These are phyloP conservation scores for Platyura marginata DNA, from an alignment of 1,140 invertebrate genomes.

Conservation along the genomic window DNA sequence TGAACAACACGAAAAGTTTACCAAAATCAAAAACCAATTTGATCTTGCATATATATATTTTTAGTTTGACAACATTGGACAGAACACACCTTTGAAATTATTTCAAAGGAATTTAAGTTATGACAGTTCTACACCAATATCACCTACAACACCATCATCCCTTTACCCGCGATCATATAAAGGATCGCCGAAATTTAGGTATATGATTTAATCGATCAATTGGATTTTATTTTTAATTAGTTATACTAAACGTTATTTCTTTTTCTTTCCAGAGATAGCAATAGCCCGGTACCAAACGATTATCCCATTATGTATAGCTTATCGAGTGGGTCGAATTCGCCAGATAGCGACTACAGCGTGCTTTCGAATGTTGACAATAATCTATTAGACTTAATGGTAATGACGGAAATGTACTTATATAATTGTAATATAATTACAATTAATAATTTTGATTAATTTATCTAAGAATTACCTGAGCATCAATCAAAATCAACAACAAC, in stretches of 20 bases:
- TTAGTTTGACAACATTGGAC: constrained; percentile 26
- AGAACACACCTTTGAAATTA: constrained; percentile 25
- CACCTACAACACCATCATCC: constrained; percentile 31
- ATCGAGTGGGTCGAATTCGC: constrained; percentile 35
- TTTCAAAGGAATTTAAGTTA: constrained; percentile 27
- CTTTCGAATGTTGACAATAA: constrained; percentile 36
- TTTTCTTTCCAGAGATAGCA: constrained; percentile 25
- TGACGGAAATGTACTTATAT: no score
- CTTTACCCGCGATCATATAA: constrained; percentile 26
- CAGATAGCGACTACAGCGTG: constrained; percentile 36
- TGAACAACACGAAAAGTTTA: no score
- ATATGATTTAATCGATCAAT: no score
- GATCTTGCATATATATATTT: no score
- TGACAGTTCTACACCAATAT: constrained; percentile 29
- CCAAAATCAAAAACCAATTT: no score
- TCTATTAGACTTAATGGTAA: constrained; percentile 46
- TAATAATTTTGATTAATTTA: no score
- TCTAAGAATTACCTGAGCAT: constrained; percentile 5
- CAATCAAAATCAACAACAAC: constrained; percentile 10
- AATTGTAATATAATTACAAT: no score
- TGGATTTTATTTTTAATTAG: no score
- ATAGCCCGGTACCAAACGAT: constrained; percentile 27
- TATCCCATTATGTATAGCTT: constrained; percentile 12
- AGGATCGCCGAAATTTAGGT: constrained; percentile 19
- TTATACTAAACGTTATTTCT: no score